Conservation (phyloP, 1,140 invertebrate species). For the Brachionus rotundiformis region DNA sequence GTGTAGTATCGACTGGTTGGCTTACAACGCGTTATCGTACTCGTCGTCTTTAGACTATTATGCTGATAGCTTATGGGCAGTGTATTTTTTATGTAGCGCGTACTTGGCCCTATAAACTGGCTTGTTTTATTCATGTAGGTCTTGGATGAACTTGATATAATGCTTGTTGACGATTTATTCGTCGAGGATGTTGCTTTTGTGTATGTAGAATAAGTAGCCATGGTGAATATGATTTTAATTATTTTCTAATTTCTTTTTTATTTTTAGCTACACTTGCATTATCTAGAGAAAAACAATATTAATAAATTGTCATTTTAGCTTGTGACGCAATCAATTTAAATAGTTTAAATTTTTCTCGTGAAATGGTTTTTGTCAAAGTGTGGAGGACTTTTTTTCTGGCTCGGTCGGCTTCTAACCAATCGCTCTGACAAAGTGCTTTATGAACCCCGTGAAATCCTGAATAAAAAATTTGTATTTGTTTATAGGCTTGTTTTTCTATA, state of each 20-base stretch:
- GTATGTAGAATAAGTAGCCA: slow-evolving; percentile 16
- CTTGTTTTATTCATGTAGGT: neutral
- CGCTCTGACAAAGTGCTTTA: no score
- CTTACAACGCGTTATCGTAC: slow-evolving; percentile 12
- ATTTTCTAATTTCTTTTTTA: neutral
- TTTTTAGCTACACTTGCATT: slow-evolving; percentile 1
- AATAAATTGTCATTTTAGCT: neutral
- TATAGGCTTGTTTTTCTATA: no score
- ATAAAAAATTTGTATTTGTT: neutral
- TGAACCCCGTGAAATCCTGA: neutral
- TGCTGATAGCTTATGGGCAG: slow-evolving; percentile 26
- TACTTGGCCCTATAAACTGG: neutral
- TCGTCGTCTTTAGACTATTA: slow-evolving; percentile 17
- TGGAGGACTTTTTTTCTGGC: no score
- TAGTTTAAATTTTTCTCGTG: no score
- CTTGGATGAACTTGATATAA: slow-evolving; percentile 6
- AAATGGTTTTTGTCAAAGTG: no score
- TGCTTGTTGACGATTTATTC: neutral
- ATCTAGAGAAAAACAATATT: neutral
- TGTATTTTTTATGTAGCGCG: slow-evolving; percentile 22
- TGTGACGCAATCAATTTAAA: neutral
- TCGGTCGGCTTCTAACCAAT: no score
- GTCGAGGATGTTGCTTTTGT: neutral
- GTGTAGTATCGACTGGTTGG: slow-evolving; percentile 15
- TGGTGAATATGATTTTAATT: neutral